Conservation (phyloP, 2,113 vertebrate genomes). For the Alosa alosa region DNA sequence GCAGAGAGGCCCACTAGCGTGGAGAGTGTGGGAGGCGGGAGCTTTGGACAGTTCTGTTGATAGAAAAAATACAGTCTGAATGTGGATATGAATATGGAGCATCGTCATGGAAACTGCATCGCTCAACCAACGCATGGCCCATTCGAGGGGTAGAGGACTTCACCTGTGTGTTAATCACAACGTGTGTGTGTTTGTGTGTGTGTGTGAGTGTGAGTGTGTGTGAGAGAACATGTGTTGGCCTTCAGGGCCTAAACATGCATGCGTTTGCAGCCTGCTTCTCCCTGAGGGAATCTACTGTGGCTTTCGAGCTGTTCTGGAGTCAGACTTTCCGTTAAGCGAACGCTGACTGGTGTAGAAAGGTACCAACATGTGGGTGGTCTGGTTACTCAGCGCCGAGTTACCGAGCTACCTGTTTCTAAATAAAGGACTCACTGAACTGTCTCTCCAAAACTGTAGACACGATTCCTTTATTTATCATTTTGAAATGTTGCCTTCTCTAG, state of each 20-base stretch:
- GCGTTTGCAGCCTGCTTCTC: not conserved
- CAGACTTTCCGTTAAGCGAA: not conserved
- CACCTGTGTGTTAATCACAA: not conserved
- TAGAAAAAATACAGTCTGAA: not conserved
- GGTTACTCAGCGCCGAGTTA: not conserved
- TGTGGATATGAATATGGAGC: conserved; percentile 9
- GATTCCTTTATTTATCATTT: not conserved
- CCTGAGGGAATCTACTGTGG: not conserved
- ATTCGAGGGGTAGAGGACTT: not conserved
- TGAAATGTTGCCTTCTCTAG: not conserved
- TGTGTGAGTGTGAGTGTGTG: conserved; percentile 11
- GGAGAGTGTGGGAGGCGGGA: not conserved
- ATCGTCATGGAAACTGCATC: conserved; percentile 13
- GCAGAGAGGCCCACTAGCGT: not conserved
- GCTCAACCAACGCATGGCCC: not conserved
- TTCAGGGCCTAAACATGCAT: not conserved
- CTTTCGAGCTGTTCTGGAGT: not conserved
- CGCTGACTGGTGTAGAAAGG: not conserved
- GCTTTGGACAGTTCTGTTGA: not conserved
- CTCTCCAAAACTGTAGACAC: not conserved
- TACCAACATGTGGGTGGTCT: not conserved
- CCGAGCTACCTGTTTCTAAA: not conserved
- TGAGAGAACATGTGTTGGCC: not conserved
- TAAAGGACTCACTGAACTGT: not conserved
- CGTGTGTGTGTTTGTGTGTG: not conserved